Evolutionary conservation across 2,888 invertebrate genomes (phyloP), one percentile per base, ranked within the genome.

Genomic region (Frankliniella fusca): DNA sequence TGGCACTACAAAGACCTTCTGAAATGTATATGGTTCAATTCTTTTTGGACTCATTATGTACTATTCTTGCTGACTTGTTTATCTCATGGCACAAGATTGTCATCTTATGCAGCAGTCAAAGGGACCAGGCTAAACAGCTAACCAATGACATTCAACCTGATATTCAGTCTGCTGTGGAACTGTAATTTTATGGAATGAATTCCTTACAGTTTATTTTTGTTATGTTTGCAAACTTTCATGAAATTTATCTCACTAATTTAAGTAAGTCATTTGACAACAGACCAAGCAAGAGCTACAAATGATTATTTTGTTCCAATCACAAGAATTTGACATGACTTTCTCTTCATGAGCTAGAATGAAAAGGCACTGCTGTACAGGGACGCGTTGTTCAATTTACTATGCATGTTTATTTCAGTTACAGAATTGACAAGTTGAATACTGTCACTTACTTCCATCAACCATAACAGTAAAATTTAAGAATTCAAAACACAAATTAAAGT

Each of bases 1-100:
- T 87, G 83, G 90, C 90, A 0, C 83, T 91, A 49, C 91, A 91
- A 85, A 89, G 89, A 84, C 86, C 90, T 1, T 82, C 88, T 0
- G 91, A 91, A 86, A 87, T 89, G 84, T 91, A 90, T 84, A 18
- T 91, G 5, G 87, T 88, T 0, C 88, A 89, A 84, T 87, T 90
- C 27, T 89, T 91, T 65, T 87, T 90, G 83, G 91, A 91, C 85
- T 86, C 89, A 50, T 50, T 50, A 15, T 50, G 50, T 50, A 50
- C 15, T 50, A 11, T 50, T 11, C 50, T 50, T 11, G 9, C 15
- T 50, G 50, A 50, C 50, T 11, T 50, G 50, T 15, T 54, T 54
- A 18, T 18, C 38, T 38, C 5, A 38, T 38, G 38, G 38, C 38
- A 38, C 2, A 5, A 38, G 38, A 38, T 38, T 38, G 5, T 5